phyloP scores from a whole-genome alignment of 2,888 invertebrate genomes.

The Xylophagus ater region DNA sequence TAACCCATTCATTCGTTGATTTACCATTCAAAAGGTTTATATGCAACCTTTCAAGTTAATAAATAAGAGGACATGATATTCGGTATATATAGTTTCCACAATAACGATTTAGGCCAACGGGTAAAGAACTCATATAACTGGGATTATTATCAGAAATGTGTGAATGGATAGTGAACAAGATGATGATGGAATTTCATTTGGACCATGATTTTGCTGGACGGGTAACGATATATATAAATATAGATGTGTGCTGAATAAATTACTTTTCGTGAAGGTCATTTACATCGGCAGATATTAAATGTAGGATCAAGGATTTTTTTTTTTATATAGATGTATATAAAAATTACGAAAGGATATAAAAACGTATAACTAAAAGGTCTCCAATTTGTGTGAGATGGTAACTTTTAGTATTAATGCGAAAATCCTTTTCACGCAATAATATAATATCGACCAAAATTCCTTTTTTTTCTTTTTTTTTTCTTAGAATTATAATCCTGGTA shows the following conservation, averaged over 20 bases:
- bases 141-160: constrained; percentile 10
- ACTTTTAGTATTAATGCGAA: constrained; percentile 8
- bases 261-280: constrained; percentile 2
- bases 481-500: too few species aligned
- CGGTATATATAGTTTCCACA: too few species aligned
- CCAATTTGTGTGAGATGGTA: constrained; percentile 10
- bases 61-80: constrained; percentile 11
- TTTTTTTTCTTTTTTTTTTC: too few species aligned
- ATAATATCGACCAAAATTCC: too few species aligned
- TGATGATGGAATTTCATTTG: too few species aligned
- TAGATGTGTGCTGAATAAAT: constrained; percentile 11
- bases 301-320: too few species aligned
- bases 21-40: constrained; percentile 3
- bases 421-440: too few species aligned
- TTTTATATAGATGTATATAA: constrained; percentile 4
- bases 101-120: constrained; percentile 9
- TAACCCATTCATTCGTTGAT: constrained; percentile 8
- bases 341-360: constrained; percentile 10
- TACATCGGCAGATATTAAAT: too few species aligned
- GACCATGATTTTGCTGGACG: too few species aligned
- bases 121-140: too few species aligned
- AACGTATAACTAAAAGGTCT: constrained; percentile 10
- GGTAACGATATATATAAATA: too few species aligned
- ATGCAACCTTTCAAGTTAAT: constrained; percentile 1
- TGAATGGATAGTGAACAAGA: too few species aligned